These are phyloP conservation scores for Bombus sibiricus DNA, from an alignment of 1,140 invertebrate genomes.

Conservation along the genomic window DNA sequence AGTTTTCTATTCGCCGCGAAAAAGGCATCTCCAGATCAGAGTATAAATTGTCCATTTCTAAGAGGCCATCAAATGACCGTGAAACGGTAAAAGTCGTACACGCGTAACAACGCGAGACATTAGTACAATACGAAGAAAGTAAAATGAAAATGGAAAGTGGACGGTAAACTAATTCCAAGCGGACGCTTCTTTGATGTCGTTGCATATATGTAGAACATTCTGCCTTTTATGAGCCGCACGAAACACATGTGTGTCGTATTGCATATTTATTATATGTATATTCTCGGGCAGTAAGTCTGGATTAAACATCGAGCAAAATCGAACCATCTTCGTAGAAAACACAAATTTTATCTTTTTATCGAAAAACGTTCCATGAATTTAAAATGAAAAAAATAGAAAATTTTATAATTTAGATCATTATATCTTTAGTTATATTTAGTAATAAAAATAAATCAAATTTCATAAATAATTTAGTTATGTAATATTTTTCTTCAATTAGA, in stretches of 20 bases:
- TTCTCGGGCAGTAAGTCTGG: neutral
- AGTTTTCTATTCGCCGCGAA: neutral
- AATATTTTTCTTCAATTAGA: neutral
- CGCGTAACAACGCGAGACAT: conserved; percentile 13
- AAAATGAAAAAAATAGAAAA: too few species aligned
- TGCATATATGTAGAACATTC: conserved; percentile 46
- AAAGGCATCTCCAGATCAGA: neutral
- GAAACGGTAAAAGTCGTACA: conserved; percentile 11
- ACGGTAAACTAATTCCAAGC: conserved; percentile 54
- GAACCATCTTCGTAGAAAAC: neutral
- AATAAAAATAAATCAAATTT: too few species aligned
- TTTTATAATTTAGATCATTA: too few species aligned
- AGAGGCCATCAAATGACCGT: neutral
- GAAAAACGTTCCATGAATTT: too few species aligned
- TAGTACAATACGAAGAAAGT: conserved; percentile 50
- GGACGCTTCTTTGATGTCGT: conserved; percentile 46
- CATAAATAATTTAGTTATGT: too few species aligned
- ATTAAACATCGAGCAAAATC: neutral
- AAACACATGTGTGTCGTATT: neutral
- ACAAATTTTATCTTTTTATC: too few species aligned
- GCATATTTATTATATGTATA: neutral
- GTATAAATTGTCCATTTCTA: neutral
- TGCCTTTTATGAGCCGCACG: neutral
- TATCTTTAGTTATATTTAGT: too few species aligned
- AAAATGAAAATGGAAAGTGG: conserved; percentile 68